These are phyloP conservation scores for Crocidura indochinensis DNA, from an alignment of 2,797 vertebrate species.

Conservation along the genomic window DNA sequence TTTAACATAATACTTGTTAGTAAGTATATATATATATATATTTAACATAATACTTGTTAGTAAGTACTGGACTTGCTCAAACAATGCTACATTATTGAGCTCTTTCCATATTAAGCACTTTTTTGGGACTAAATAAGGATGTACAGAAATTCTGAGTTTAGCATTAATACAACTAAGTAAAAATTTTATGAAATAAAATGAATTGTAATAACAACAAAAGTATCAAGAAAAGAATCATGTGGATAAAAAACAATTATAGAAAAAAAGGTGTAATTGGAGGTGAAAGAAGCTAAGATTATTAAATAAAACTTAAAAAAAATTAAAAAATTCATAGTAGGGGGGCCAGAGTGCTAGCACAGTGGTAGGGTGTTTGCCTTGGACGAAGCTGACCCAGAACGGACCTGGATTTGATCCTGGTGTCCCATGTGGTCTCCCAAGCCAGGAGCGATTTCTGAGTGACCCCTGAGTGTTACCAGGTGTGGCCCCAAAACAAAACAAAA, in stretches of 20 bases:
- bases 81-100: background rate
- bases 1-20: background rate
- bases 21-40: background rate
- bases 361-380: too few species aligned
- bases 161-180: background rate
- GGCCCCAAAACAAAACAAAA: too few species aligned
- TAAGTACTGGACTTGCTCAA: background rate
- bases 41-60: too few species aligned
- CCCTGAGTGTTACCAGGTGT: too few species aligned
- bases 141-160: conserved; percentile 40
- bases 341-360: too few species aligned
- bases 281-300: conserved; percentile 51
- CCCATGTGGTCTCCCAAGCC: too few species aligned
- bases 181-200: conserved; percentile 63
- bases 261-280: conserved; percentile 44
- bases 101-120: conserved; percentile 24
- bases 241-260: background rate
- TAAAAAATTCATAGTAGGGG: background rate
- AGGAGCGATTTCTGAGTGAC: too few species aligned
- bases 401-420: too few species aligned
- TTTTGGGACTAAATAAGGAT: conserved; percentile 36
- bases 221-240: background rate
- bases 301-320: conserved; percentile 37
- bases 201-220: conserved; percentile 51
- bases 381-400: too few species aligned